A percentile compares a stretch with the other conserved stretches of the same genome.
phyloP scores from a whole-genome alignment of 2,888 invertebrate species.

The Drosophila recens region DNA sequence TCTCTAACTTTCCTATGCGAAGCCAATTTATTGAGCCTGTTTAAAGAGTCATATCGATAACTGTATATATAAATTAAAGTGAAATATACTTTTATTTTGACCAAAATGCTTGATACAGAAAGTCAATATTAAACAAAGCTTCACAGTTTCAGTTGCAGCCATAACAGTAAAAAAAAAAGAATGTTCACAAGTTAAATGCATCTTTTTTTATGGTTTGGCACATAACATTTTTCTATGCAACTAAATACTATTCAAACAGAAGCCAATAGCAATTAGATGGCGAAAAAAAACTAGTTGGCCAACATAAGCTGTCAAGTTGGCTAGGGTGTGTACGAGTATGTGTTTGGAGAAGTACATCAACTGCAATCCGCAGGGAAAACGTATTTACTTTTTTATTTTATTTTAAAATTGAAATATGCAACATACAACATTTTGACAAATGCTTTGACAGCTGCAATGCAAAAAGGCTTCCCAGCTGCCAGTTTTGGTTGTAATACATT shows the following conservation, averaged over 20 bases:
- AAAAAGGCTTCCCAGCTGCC: constrained; percentile 20
- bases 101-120: neutral
- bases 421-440: constrained; percentile 77
- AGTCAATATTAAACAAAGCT: constrained; percentile 19
- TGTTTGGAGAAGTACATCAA: constrained; percentile 38
- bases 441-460: constrained; percentile 75
- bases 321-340: neutral
- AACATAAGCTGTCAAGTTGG: constrained; percentile 23
- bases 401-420: constrained; percentile 75
- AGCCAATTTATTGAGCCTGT: constrained; percentile 1
- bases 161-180: constrained; percentile 7
- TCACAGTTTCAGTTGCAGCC: constrained; percentile 4
- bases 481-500: constrained; percentile 8
- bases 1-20: constrained; percentile 3
- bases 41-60: neutral
- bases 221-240: constrained; percentile 40
- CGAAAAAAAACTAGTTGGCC: constrained; percentile 59
- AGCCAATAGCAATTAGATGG: constrained; percentile 58
- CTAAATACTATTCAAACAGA: constrained; percentile 44
- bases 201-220: constrained; percentile 17
- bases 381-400: constrained; percentile 25
- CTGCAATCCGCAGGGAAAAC: constrained; percentile 32
- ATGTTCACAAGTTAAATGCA: constrained; percentile 6
- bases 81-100: neutral
- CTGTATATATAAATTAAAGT: neutral